Percentiles rank a stretch among this genome's conserved stretches.
Conservation (phyloP, 1,140 invertebrate genomes). For the Fopius arisanus region DNA sequence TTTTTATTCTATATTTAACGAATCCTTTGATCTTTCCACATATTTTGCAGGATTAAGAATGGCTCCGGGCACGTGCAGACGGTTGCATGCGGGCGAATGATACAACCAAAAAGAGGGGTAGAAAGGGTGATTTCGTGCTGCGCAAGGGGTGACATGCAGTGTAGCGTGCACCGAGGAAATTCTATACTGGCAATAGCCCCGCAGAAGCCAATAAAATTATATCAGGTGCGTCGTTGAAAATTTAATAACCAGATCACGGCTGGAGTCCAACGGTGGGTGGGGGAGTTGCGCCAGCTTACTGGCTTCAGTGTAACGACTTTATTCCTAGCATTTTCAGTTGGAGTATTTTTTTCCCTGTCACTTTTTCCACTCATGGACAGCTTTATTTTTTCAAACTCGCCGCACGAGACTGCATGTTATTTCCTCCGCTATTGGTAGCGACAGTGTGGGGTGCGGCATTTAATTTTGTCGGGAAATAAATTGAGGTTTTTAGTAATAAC, state of each 20-base stretch:
- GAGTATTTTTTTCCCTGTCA: neutral
- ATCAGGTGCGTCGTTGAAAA: conserved; percentile 25
- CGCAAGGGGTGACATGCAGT: neutral
- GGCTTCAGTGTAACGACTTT: neutral
- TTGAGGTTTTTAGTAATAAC: conserved; percentile 3
- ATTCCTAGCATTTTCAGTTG: neutral
- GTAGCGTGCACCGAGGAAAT: neutral
- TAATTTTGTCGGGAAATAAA: conserved; percentile 12
- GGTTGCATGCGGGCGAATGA: neutral
- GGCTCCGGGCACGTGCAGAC: neutral
- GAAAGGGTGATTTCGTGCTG: neutral
- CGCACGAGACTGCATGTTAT: neutral
- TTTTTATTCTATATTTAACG: neutral
- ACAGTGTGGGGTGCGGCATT: neutral
- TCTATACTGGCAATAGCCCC: neutral
- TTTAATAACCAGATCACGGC: conserved; percentile 23
- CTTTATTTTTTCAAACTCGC: conserved; percentile 1
- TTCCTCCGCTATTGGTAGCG: neutral
- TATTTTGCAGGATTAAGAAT: neutral
- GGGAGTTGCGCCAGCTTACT: neutral
- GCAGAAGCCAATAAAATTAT: conserved; percentile 21
- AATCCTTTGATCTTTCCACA: neutral
- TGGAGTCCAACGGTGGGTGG: neutral
- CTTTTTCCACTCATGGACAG: neutral
- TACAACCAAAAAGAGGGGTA: neutral